Conservation (phyloP, 1,140 invertebrate genomes). For the Ceratitis capitata region DNA sequence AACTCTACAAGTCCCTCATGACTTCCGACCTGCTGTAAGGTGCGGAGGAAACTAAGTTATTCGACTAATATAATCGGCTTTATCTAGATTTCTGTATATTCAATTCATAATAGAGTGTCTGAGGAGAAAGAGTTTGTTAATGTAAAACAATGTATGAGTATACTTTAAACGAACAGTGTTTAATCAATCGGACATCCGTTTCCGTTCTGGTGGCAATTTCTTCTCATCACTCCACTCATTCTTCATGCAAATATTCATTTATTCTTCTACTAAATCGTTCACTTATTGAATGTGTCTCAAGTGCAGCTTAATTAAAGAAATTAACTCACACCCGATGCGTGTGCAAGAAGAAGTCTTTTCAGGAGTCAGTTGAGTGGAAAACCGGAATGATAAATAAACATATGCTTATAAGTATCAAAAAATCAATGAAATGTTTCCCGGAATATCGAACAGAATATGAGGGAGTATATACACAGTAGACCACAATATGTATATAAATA, state of each 20-base stretch:
- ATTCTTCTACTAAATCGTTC: not conserved
- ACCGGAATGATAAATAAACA: constrained; percentile 7
- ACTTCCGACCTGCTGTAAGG: too few species aligned
- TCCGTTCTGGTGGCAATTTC: not conserved
- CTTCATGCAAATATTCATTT: too few species aligned
- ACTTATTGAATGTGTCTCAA: not conserved
- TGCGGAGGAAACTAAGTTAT: too few species aligned
- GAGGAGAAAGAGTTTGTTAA: too few species aligned
- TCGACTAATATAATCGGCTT: too few species aligned
- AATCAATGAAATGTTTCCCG: not conserved
- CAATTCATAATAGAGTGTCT: too few species aligned
- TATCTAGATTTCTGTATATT: not conserved
- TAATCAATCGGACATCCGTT: not conserved
- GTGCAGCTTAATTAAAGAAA: constrained; percentile 34
- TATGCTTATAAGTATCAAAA: not conserved
- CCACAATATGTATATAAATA: not conserved
- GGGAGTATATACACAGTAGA: too few species aligned
- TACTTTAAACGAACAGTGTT: not conserved
- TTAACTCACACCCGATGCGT: not conserved
- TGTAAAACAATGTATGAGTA: too few species aligned
- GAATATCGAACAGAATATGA: not conserved
- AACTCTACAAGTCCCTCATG: too few species aligned
- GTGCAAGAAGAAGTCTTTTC: not conserved
- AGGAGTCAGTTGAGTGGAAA: constrained; percentile 36
- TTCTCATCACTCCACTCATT: not conserved